These are phyloP conservation scores for Drepanosiphum platanoidis DNA, from an alignment of 2,888 invertebrate species.

Conservation along the genomic window DNA sequence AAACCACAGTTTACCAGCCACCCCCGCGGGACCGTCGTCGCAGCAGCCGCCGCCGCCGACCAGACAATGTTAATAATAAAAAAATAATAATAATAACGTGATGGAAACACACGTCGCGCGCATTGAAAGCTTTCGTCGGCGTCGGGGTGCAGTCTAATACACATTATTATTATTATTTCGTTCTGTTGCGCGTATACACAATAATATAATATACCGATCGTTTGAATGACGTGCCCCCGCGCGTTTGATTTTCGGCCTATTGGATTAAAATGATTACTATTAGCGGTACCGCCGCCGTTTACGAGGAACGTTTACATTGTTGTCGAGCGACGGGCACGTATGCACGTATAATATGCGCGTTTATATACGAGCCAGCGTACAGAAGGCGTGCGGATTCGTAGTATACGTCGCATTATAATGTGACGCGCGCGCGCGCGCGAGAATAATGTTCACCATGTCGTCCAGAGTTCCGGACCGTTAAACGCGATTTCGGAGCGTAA, in stretches of 20 bases:
- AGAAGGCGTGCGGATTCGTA: no score
- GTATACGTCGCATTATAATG: no score
- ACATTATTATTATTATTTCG: conserved; percentile 29
- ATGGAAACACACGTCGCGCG: conserved; percentile 26
- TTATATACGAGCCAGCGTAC: no score
- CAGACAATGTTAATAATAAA: conserved; percentile 60
- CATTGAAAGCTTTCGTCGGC: conserved; percentile 48
- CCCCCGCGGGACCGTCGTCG: conserved; percentile 1
- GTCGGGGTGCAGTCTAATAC: conserved; percentile 15
- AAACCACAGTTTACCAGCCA: conserved; percentile 61
- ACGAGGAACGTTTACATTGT: conserved; percentile 36
- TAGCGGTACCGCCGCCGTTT: conserved; percentile 39
- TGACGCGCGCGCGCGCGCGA: no score
- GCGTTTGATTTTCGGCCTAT: conserved; percentile 60
- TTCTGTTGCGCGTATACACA: neutral
- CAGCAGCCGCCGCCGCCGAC: neutral
- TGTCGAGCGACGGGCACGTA: neutral
- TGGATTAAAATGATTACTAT: conserved; percentile 52
- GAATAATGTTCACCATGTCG: neutral
- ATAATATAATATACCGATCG: neutral
- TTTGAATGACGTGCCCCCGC: conserved; percentile 23
- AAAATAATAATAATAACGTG: conserved; percentile 55
- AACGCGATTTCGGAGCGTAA: conserved; percentile 43
- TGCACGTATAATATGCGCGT: neutral
- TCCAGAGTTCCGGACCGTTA: neutral